phyloP scores from a whole-genome alignment of 2,888 invertebrate species.

The Sarcophaga variegata region DNA sequence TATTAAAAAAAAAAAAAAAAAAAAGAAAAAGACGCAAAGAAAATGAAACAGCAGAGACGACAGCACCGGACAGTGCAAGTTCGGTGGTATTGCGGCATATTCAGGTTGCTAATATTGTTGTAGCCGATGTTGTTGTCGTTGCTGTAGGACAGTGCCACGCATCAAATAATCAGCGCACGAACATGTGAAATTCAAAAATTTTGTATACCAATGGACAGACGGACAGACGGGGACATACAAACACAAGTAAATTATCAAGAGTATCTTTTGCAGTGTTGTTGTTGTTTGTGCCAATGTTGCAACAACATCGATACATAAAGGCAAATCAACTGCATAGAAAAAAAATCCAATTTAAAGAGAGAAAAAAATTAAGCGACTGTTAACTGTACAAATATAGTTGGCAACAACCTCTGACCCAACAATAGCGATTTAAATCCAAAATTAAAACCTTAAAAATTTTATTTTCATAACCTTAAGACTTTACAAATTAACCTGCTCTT shows the following conservation, averaged over 20 bases:
- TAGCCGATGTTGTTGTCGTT: conserved; percentile 6
- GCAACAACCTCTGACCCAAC: conserved; percentile 26
- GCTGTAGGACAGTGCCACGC: conserved; percentile 56
- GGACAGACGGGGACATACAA: too few species aligned
- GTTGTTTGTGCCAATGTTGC: conserved; percentile 9
- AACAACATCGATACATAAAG: background rate
- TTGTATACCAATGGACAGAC: background rate
- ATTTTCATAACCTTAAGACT: too few species aligned
- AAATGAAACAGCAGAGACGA: conserved; percentile 39
- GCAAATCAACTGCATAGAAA: background rate
- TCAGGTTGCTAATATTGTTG: conserved; percentile 10
- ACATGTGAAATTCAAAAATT: conserved; percentile 1
- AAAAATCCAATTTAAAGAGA: conserved; percentile 18
- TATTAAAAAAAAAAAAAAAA: too few species aligned
- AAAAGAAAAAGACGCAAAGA: background rate
- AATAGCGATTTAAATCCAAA: too few species aligned
- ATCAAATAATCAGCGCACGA: conserved; percentile 64
- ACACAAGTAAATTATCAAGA: too few species aligned
- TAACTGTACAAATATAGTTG: conserved; percentile 63
- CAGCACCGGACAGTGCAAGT: background rate
- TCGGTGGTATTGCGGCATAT: too few species aligned
- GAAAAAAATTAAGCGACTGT: conserved; percentile 44
- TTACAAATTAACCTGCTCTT: too few species aligned
- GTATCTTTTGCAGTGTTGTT: background rate
- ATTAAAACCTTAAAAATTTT: too few species aligned